Base-by-base conservation (phyloP, 2,797 vertebrate genomes). In the Eurystomus glaucurus region DNA sequence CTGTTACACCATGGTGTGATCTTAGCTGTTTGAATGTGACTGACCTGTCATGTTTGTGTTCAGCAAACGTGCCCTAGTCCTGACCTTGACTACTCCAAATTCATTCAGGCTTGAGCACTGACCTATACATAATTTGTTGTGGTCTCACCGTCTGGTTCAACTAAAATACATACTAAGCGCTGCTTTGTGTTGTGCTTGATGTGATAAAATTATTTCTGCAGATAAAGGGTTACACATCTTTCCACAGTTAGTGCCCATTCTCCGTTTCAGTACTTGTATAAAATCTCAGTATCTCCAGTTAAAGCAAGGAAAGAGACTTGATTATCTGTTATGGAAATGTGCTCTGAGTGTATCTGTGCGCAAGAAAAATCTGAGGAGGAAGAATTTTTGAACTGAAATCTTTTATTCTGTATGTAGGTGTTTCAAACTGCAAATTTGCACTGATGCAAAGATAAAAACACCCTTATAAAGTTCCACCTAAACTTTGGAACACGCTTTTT, bases 101-200 rank as follows among this genome's bases (percentile, higher is more conserved):
- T 87, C 93, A 71, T 71, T 92, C 88, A 74, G 72, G 52, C 86
- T 88, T 81, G 84, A 93, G 88, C 88, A 83, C 92, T 95, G 93
- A 91, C 86, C 93, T 97, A 25, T 33, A 48, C 46, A 37, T 96
- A 94, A 91, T 92, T 88, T 91, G 90, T 84, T 97, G 76, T 92
- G 81, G 68, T 94, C 94, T 92, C 55, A 64, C 52, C 1, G 29
- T 57, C 76, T 79, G 50, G 62, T 82, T 52, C 71, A 15, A 71
- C 75, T 91, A 61, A 94, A 94, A 76, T 48, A 45, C 9, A 2
- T 10, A 9, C 19, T 80, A 11, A 82, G 71, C 74, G 72, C 48
- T 85, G 43, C 88, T 85, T 88, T 96, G 70, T 68, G 81, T 83
- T 71, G 37, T 64, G 65, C 61, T 78, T 2, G 1, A 2, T 57